These are phyloP conservation scores for Blastobasis lacticolella DNA, from an alignment of 2,888 invertebrate genomes.

Conservation along the genomic window DNA sequence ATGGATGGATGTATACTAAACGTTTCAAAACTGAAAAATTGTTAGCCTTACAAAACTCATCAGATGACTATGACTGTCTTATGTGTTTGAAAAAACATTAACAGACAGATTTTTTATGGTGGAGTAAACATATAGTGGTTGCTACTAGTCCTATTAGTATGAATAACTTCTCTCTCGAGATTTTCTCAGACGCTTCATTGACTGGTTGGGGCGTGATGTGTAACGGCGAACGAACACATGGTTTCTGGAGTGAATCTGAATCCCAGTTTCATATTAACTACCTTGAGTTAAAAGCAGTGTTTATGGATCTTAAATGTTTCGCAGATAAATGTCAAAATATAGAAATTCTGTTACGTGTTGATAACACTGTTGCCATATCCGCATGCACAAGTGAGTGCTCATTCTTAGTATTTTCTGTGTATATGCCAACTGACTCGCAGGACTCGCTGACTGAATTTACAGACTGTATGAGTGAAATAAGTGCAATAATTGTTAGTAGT, in stretches of 20 bases:
- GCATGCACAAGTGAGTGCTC: too few relatives aligned
- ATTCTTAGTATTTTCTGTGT: too few relatives aligned
- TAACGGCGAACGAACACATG: conserved; percentile 1
- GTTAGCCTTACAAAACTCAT: too few relatives aligned
- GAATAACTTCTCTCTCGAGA: too few relatives aligned
- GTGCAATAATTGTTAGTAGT: too few relatives aligned
- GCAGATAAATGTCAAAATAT: conserved; percentile 2
- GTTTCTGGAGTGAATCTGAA: conserved; percentile 3
- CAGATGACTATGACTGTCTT: neutral
- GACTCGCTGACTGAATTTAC: too few relatives aligned
- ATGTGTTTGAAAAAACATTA: neutral
- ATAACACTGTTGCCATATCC: too few relatives aligned
- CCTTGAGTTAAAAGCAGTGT: conserved; percentile 8
- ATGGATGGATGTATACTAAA: too few relatives aligned
- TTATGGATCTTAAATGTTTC: conserved; percentile 9
- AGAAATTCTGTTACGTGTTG: conserved; percentile 8
- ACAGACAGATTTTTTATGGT: conserved; percentile 2
- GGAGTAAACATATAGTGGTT: neutral
- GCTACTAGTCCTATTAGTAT: neutral
- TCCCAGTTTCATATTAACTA: conserved; percentile 3
- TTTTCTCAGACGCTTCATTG: conserved; percentile 7
- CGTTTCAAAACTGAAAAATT: too few relatives aligned
- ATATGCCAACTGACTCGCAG: too few relatives aligned
- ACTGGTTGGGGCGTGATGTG: conserved; percentile 9
- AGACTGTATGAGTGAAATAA: too few relatives aligned